Base-by-base conservation (phyloP, 1,140 invertebrate genomes). In the Drosophila elegans region DNA sequence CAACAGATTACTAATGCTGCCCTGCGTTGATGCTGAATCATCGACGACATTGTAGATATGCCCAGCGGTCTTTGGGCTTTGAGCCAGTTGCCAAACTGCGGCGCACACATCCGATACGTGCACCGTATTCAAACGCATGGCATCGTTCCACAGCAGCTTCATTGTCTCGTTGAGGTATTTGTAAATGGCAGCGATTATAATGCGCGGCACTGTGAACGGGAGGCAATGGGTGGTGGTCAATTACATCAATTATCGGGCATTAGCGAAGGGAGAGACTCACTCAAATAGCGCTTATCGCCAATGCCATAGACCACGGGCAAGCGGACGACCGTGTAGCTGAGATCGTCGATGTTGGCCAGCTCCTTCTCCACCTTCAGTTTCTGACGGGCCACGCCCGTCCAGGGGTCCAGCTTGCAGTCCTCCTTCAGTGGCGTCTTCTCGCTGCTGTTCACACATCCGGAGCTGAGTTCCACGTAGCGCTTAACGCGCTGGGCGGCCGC, bases 111-210 rank as follows among this genome's bases (percentile, higher is more conserved):
- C 98, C 42, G 93, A 92, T 1, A 98, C 97, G 92, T 98, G 97
- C 39, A 98, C 95, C 1, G 97, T 98, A 92, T 98, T 97, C 94
- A 98, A 95, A 80, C 95, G 95, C 52, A 98, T 93, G 61, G 97
- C 95, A 41, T 96, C 95, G 56, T 96, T 96, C 97, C 97, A 98
- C 29, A 98, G 93, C 45, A 98, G 93, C 92, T 98, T 97, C 97
- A 98, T 98, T 90, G 96, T 97, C 93, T 98, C 97, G 46, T 95
- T 95, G 4, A 98, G 93, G 92, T 98, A 95, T 82, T 97, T 97
- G 92, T 98, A 98, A 71, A 98, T 96, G 46, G 96, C 96, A 54
- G 97, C 97, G 80, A 97, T 95, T 16, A 98, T 94, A 46, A 98
- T 93, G 63, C 97, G 94, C 1, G 97, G 96, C 82, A 96, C 97